A percentile compares a stretch with the other conserved stretches of the same genome.
Evolutionary conservation across 2,888 invertebrate genomes (phyloP).

Genomic region (Amiota minor): DNA sequence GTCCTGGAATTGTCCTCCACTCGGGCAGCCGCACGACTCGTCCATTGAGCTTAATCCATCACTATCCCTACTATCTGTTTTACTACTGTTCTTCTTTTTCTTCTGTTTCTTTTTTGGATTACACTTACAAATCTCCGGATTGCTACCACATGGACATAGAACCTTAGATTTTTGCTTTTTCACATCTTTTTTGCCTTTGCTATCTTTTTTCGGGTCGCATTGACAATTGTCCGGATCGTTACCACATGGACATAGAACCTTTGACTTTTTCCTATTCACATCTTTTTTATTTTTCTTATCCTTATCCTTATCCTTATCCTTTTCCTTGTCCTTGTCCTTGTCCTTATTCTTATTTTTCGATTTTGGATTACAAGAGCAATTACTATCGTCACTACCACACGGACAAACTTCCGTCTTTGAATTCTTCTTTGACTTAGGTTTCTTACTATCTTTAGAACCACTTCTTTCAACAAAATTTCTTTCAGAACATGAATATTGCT

Average conservation of each 20-base stretch:
- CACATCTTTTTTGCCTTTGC: neutral
- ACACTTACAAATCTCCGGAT: neutral
- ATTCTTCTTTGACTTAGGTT: neutral
- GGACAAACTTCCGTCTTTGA: neutral
- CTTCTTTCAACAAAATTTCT: neutral
- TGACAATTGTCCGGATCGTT: neutral
- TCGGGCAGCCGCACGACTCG: no score
- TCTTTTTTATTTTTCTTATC: neutral
- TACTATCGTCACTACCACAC: neutral
- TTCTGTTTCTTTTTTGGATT: neutral
- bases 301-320: neutral
- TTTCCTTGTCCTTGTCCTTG: neutral
- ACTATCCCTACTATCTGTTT: no score
- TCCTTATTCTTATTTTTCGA: neutral
- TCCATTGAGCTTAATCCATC: no score
- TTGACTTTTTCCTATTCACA: neutral
- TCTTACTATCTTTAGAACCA: neutral
- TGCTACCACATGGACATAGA: conserved; percentile 2
- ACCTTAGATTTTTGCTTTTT: neutral
- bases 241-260: conserved; percentile 3
- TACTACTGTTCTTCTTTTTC: neutral
- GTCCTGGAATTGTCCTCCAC: no score
- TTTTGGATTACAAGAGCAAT: neutral
- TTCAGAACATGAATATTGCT: conserved; percentile 7
- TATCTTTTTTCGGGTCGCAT: neutral